Conservation (phyloP, 2,113 vertebrate species). For the Etheostoma cragini region DNA sequence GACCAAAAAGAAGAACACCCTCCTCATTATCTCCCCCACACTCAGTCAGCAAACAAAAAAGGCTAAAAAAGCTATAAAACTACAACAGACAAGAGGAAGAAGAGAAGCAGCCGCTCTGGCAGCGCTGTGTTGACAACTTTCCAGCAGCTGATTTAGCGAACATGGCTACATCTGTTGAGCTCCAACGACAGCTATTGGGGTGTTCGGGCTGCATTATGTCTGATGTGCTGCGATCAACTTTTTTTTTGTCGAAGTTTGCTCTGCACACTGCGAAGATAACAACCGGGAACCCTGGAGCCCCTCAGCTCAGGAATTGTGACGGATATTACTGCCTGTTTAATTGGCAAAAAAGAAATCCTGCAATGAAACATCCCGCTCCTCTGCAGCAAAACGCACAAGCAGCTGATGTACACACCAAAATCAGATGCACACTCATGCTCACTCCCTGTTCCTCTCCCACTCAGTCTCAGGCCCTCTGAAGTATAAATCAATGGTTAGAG, state of each 20-base stretch:
- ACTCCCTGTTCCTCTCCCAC: conserved; percentile 31
- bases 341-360: conserved; percentile 56
- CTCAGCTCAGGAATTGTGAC: conserved; percentile 38
- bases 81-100: conserved; percentile 48
- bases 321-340: conserved; percentile 59
- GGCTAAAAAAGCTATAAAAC: conserved; percentile 36
- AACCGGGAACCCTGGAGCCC: conserved; percentile 37
- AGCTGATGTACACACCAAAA: conserved; percentile 14
- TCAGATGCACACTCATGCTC: conserved; percentile 22
- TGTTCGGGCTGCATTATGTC: conserved; percentile 40
- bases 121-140: conserved; percentile 72
- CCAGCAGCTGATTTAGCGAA: conserved; percentile 73
- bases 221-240: conserved; percentile 56
- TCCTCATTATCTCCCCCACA: conserved; percentile 68
- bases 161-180: conserved; percentile 71
- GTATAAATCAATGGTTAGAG: conserved; percentile 50
- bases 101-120: conserved; percentile 54
- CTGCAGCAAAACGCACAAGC: conserved; percentile 11
- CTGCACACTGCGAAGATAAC: conserved; percentile 36
- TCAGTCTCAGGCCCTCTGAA: conserved; percentile 52
- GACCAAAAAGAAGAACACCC: conserved; percentile 42
- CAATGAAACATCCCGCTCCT: conserved; percentile 30
- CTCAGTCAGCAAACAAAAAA: conserved; percentile 65
- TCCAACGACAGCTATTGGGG: conserved; percentile 58
- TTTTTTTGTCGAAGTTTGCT: conserved; percentile 64